Conservation (phyloP, 2,113 vertebrate species). For the Lamprotornis superbus region DNA sequence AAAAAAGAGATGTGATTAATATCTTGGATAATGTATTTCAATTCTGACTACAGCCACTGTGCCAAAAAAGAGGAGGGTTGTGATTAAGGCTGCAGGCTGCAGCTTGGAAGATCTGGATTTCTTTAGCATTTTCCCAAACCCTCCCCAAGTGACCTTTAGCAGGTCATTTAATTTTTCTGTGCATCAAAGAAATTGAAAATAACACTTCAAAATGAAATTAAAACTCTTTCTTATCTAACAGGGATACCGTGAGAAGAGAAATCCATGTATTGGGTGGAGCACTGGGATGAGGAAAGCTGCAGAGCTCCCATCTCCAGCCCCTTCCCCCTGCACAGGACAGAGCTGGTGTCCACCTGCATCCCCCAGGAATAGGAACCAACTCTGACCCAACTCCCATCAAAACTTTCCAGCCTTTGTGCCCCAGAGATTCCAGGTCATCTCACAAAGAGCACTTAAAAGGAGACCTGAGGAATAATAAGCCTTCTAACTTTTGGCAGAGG, state of each 20-base stretch:
- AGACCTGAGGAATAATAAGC: not conserved
- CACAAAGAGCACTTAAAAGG: slow-evolving; percentile 9
- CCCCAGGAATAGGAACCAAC: not conserved
- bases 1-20: not conserved
- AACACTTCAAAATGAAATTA: slow-evolving; percentile 49
- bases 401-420: not conserved
- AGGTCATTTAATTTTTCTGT: slow-evolving; percentile 17
- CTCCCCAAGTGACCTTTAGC: slow-evolving; percentile 35
- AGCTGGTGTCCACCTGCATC: not conserved
- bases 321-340: not conserved
- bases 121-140: slow-evolving; percentile 19
- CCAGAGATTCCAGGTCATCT: not conserved
- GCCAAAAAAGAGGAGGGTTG: not conserved
- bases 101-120: not conserved
- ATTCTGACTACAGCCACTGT: not conserved
- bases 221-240: slow-evolving; percentile 19
- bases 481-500: not conserved
- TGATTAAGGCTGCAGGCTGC: slow-evolving; percentile 25
- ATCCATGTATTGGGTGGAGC: not conserved
- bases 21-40: not conserved
- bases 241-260: not conserved
- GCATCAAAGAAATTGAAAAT: slow-evolving; percentile 33
- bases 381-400: not conserved
- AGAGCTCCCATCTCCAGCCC: not conserved
- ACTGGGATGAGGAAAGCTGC: not conserved